Conservation (phyloP, 2,888 invertebrate species). For the Pristionchus japonicus region DNA sequence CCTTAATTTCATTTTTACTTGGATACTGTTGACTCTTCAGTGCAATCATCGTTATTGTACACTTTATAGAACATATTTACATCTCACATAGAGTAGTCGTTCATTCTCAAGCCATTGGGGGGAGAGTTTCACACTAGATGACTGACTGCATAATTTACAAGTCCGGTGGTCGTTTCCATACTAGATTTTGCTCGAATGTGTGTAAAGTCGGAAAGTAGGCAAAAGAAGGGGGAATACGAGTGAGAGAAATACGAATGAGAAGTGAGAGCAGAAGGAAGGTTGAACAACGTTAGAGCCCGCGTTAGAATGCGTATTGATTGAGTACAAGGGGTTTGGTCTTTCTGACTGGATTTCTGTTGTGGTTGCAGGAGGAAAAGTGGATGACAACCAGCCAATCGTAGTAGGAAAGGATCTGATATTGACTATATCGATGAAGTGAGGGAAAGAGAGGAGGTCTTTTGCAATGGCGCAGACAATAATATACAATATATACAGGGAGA, state of each 20-base stretch:
- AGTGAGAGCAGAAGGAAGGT: conserved; percentile 27
- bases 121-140: not conserved
- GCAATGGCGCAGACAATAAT: not conserved
- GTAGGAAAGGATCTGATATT: conserved; percentile 18
- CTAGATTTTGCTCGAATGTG: conserved; percentile 29
- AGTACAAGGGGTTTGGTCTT: not conserved
- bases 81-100: conserved; percentile 35
- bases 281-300: conserved; percentile 41
- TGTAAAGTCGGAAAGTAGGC: conserved; percentile 7
- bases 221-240: conserved; percentile 18
- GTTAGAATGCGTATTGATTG: conserved; percentile 1
- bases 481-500: conserved; percentile 7
- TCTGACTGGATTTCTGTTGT: not conserved
- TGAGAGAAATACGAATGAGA: conserved; percentile 18
- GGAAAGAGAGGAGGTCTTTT: conserved; percentile 13
- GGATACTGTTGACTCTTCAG: not conserved
- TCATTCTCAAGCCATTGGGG: not conserved
- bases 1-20: not conserved
- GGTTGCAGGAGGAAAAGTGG: too few species aligned
- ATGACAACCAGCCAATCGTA: conserved; percentile 3
- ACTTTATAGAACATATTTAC: conserved; percentile 4
- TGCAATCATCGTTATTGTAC: not conserved
- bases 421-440: conserved; percentile 24
- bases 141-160: conserved; percentile 12
- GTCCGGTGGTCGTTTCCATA: not conserved